A percentile compares a stretch with the other conserved stretches of the same genome.
Conservation (phyloP, 2,113 vertebrate genomes). For the Thomomys bottae region DNA sequence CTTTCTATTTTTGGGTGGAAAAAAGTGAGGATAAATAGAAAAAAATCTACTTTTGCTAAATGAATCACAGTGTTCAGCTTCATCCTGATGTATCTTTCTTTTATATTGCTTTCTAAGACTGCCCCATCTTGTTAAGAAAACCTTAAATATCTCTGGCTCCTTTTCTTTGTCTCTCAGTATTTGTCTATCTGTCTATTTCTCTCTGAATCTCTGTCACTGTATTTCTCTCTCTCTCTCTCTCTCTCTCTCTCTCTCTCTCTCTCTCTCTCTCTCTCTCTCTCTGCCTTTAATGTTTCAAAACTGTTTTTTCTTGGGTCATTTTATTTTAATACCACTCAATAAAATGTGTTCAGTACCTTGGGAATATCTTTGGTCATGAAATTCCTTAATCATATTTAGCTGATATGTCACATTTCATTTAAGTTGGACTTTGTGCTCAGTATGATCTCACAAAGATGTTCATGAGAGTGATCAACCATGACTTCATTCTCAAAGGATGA, state of each 20-base stretch:
- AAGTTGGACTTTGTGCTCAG: constrained; percentile 48
- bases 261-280: too few relatives aligned
- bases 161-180: too few relatives aligned
- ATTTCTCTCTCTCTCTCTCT: too few relatives aligned
- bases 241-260: too few relatives aligned
- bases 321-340: constrained; percentile 35
- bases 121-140: constrained; percentile 18
- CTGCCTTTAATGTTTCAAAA: constrained; percentile 46
- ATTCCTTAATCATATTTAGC: constrained; percentile 75
- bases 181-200: too few relatives aligned
- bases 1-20: constrained; percentile 24
- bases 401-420: constrained; percentile 73
- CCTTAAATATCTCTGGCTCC: too few relatives aligned
- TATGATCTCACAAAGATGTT: constrained; percentile 51
- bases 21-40: not conserved
- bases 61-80: constrained; percentile 19
- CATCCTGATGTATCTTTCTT: constrained; percentile 29
- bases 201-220: too few relatives aligned
- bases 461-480: constrained; percentile 31
- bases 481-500: constrained; percentile 63
- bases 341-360: constrained; percentile 37
- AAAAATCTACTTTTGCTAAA: not conserved
- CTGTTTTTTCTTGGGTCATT: not conserved
- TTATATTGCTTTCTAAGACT: constrained; percentile 52
- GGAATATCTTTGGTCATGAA: constrained; percentile 69